A percentile compares a stretch with the other conserved stretches of the same genome.
Evolutionary conservation across 2,888 invertebrate genomes (phyloP).

Genomic region (Biston stratarius): DNA sequence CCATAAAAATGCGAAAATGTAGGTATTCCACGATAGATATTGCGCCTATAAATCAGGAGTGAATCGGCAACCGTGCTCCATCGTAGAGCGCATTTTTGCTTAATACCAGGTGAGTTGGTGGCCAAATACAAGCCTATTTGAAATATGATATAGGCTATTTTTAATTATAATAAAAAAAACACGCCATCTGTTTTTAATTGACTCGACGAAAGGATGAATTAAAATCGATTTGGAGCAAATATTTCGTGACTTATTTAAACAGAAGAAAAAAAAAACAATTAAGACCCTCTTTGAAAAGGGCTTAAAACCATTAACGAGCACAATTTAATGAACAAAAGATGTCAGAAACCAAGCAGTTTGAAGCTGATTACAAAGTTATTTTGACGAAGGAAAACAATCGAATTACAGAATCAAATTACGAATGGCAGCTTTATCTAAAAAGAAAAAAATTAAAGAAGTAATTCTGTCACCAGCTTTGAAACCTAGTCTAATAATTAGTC

Average conservation of each 20-base stretch:
- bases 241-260: background rate
- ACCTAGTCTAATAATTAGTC: constrained; percentile 9
- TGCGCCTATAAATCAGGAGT: too few relatives aligned
- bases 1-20: too few relatives aligned
- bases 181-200: too few relatives aligned
- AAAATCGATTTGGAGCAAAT: too few relatives aligned
- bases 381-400: constrained; percentile 26
- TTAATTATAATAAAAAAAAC: too few relatives aligned
- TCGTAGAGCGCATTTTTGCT: too few relatives aligned
- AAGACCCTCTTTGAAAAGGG: background rate
- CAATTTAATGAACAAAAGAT: constrained; percentile 12
- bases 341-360: constrained; percentile 1
- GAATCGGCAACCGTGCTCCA: too few relatives aligned
- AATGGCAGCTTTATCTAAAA: constrained; percentile 13
- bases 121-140: too few relatives aligned
- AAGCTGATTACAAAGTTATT: constrained; percentile 27
- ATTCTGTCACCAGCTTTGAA: constrained; percentile 18
- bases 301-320: constrained; percentile 3
- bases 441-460: constrained; percentile 18
- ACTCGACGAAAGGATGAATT: too few relatives aligned
- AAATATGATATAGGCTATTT: too few relatives aligned
- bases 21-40: too few relatives aligned
- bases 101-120: too few relatives aligned
- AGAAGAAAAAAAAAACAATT: background rate
- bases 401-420: constrained; percentile 25